Evolutionary conservation across 2,888 invertebrate species (phyloP), one percentile per base, ranked within the genome.

Genomic region (Drosophila tripunctata): DNA sequence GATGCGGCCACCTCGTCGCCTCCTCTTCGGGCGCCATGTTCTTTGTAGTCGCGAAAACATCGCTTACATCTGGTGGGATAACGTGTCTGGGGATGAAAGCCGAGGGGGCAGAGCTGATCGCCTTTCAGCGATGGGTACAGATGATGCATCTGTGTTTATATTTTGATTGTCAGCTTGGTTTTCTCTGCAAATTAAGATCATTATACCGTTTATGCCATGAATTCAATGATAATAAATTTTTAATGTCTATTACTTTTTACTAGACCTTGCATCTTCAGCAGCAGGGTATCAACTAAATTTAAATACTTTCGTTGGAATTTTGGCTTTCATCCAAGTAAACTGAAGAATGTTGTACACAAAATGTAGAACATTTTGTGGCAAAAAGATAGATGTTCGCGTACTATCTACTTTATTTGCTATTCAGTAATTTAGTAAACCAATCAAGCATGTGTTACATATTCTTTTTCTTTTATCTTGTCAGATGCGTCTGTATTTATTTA

Each of bases 61-160:
- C 97, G 93, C 92, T 97, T 97, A 92, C 97, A 97, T 88, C 97
- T 94, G 60, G 97, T 97, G 45, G 97, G 97, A 96, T 97, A 97
- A 88, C 97, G 94, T 82, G 97, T 96, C 93, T 98, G 97, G 64
- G 98, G 97, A 92, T 97, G 97, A 92, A 98, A 98, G 41, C 98
- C 98, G 90, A 97, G 93, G 69, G 97, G 97, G 91, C 97, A 97
- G 83, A 97, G 92, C 71, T 97, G 96, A 92, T 97, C 97, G 86
- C 96, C 96, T 90, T 95, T 95, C 90, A 95, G 88, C 77, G 91
- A 89, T 83, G 91, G 91, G 87, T 91, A 92, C 84, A 91, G 87
- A 84, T 92, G 91, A 91, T 91, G 92, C 91, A 91, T 91, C 88
- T 83, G 87, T 83, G 60, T 61, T 74, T 77, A 71, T 77, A 71